Evolutionary conservation across 2,888 invertebrate genomes (phyloP), one percentile per base, ranked within the genome.

Genomic region (Netelia virgata): DNA sequence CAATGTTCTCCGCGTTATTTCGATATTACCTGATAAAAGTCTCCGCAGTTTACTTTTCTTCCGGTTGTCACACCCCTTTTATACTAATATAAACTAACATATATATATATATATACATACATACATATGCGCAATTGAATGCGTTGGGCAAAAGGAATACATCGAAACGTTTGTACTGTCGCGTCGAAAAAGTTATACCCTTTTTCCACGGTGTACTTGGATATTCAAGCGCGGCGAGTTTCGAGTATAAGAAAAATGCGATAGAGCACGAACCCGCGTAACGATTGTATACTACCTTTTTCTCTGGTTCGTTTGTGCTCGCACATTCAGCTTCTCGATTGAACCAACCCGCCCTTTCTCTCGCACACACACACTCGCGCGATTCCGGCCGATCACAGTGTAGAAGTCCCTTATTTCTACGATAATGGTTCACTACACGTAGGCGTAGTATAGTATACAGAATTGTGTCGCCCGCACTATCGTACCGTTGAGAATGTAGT

Each of bases 231-330:
- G 36, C 8, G 50, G 50, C 16, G 36, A 14, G 23, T 63, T 64
- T 72, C 64, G 47, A 79, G 64, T 57, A 64, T 66, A 64, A 41
- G 59, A 75, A 74, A 57, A 82, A 66, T 28, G 20, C 78, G 74
- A 82, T 82, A 66, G 81, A 82, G 82, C 84, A 77, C 81, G 82
- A 70, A 64, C 64, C 64, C 57, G 14, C 16, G 64, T 82, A 83
- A 78, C 70, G 74, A 69, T 81, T 77, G 64, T 69, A 11, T 59
- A 66, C 50, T 50, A n/a, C 53, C 28, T 70, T 74, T 53, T 64
- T 64, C 57, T 55, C 70, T 72, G 70, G 74, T 70, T 64, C 81
- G 81, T 70, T 84, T 59, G 63, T 14, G 43, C 43, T 77, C 59
- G 68, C 47, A 53, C 61, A 73, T 77, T 78, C 68, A 80, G 55